Conservation (phyloP, 1,140 invertebrate genomes). For the Drusus annulatus region DNA sequence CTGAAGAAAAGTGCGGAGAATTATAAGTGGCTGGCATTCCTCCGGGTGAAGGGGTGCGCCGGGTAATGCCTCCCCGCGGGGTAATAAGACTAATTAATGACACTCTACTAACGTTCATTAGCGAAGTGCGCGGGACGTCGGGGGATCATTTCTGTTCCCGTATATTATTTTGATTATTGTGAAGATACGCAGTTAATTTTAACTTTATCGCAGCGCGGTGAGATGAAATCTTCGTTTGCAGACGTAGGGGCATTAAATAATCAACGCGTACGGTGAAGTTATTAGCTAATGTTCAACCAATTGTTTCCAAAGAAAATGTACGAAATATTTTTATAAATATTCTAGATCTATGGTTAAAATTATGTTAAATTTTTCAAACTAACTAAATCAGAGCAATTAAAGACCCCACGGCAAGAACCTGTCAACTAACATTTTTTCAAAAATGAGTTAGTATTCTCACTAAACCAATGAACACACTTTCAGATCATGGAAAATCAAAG, state of each 20-base stretch:
- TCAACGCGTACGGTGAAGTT: slow-evolving; percentile 9
- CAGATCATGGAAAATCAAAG: too few species aligned
- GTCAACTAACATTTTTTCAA: too few species aligned
- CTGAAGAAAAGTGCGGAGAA: slow-evolving; percentile 57
- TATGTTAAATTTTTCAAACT: too few species aligned
- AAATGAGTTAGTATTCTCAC: too few species aligned
- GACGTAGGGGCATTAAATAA: slow-evolving; percentile 21
- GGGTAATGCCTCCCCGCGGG: slow-evolving; percentile 54
- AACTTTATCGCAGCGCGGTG: slow-evolving; percentile 32
- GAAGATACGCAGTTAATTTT: slow-evolving; percentile 31
- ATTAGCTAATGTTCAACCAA: too few species aligned
- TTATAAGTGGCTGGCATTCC: slow-evolving; percentile 56
- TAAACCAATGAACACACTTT: too few species aligned
- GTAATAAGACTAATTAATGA: slow-evolving; percentile 60
- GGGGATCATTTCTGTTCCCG: slow-evolving; percentile 46
- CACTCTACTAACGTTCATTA: slow-evolving; percentile 59
- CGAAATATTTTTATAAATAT: too few species aligned
- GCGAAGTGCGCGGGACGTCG: slow-evolving; percentile 46
- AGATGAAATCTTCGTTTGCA: slow-evolving; percentile 33
- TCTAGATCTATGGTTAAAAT: too few species aligned
- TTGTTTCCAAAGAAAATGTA: too few species aligned
- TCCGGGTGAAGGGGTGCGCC: slow-evolving; percentile 51
- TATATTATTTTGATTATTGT: slow-evolving; percentile 58
- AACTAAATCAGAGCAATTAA: too few species aligned
- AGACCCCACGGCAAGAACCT: too few species aligned